Conservation (phyloP, 2,113 vertebrate genomes). For the Orientallactaga bullata region DNA sequence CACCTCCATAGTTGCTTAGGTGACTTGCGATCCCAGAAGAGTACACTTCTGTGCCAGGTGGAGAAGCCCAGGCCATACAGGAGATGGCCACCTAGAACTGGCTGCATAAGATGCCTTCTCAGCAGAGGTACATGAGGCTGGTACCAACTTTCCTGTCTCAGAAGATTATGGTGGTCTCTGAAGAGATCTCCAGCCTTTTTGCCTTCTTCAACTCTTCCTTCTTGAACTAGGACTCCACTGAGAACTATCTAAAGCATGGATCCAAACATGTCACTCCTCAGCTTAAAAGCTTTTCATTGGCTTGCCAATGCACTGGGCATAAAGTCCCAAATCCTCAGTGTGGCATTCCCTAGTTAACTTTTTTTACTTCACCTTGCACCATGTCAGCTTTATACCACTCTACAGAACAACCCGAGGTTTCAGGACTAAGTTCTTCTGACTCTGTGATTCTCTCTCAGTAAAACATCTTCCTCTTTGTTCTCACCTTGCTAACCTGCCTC, state of each 20-base stretch:
- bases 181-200: neutral
- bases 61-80: conserved; percentile 4
- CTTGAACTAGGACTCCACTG: neutral
- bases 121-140: neutral
- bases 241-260: conserved; percentile 21
- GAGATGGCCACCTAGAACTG: neutral
- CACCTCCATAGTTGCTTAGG: neutral
- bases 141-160: neutral
- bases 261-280: neutral
- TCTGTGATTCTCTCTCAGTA: neutral
- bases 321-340: neutral
- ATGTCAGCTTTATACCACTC: neutral
- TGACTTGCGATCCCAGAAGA: neutral
- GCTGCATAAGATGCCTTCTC: neutral
- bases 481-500: neutral
- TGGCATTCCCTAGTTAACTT: neutral
- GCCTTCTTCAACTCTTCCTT: neutral
- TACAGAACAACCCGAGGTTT: neutral
- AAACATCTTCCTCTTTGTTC: neutral
- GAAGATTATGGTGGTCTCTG: neutral
- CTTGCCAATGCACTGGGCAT: neutral
- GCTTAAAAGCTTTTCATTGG: neutral
- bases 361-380: neutral
- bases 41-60: neutral
- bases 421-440: neutral